Percentiles rank a stretch among this genome's conserved stretches.
phyloP scores from a whole-genome alignment of 2,113 vertebrate species.

The Hirundichthys speculiger region DNA sequence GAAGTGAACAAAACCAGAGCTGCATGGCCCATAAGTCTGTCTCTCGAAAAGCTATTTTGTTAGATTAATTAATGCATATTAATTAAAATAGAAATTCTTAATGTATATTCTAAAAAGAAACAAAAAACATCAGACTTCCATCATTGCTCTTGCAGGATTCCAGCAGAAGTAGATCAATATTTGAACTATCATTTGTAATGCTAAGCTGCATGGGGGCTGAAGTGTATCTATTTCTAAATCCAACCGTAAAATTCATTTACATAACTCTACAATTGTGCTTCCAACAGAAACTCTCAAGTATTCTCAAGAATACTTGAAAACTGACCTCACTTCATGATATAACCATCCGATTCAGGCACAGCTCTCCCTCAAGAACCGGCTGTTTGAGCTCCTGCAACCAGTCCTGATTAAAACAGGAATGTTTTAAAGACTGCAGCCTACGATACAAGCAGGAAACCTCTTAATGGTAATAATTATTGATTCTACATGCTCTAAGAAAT shows the following conservation, averaged over 20 bases:
- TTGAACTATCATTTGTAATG: too few relatives aligned
- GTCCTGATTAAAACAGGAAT: conserved; percentile 62
- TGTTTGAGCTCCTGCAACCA: conserved; percentile 52
- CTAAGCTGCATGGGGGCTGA: too few relatives aligned
- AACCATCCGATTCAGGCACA: conserved; percentile 4
- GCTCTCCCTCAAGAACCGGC: conserved; percentile 16
- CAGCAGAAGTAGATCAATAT: too few relatives aligned
- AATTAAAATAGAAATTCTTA: background rate
- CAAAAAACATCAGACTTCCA: too few relatives aligned
- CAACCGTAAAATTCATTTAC: too few relatives aligned
- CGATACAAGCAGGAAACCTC: conserved; percentile 62
- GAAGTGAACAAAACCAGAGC: conserved; percentile 23
- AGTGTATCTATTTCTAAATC: too few relatives aligned
- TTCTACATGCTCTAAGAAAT: conserved; percentile 40
- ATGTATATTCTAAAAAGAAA: too few relatives aligned
- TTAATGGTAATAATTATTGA: conserved; percentile 60
- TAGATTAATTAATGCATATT: conserved; percentile 10
- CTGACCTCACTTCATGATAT: conserved; percentile 4
- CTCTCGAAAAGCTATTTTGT: conserved; percentile 28
- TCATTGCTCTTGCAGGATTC: too few relatives aligned
- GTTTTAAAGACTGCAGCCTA: conserved; percentile 45
- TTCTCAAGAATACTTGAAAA: conserved; percentile 2
- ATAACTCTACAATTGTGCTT: too few relatives aligned
- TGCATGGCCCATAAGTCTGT: conserved; percentile 22
- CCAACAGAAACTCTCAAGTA: too few relatives aligned